Percentiles rank a stretch among this genome's conserved stretches.
phyloP scores from a whole-genome alignment of 2,797 vertebrate genomes.

The Discoglossus pictus region DNA sequence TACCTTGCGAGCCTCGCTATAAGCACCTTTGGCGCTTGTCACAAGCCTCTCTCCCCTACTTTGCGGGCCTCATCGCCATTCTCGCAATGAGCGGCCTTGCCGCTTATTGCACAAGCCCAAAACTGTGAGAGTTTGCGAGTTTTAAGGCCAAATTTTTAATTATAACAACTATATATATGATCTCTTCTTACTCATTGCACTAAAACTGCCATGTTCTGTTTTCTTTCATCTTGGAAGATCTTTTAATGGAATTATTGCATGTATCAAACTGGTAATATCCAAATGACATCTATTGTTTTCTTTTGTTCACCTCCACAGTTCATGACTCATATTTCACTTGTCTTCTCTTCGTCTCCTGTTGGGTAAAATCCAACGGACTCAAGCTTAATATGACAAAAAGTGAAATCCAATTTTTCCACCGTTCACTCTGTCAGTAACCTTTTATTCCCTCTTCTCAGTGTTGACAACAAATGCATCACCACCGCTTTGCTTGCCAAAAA shows the following conservation, averaged over 20 bases:
- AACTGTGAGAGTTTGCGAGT: too few relatives aligned
- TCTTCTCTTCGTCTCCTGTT: conserved; percentile 24
- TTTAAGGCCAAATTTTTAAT: too few relatives aligned
- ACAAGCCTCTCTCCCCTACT: too few relatives aligned
- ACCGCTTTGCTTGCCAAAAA: conserved; percentile 27
- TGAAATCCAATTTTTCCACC: conserved; percentile 51
- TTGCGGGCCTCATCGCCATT: too few relatives aligned
- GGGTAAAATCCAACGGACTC: conserved; percentile 45
- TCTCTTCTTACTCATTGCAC: too few relatives aligned
- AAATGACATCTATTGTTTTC: conserved; percentile 23
- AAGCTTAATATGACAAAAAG: conserved; percentile 47
- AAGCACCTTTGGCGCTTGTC: too few relatives aligned
- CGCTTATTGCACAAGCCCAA: too few relatives aligned
- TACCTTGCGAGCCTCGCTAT: too few relatives aligned
- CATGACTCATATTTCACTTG: conserved; percentile 40
- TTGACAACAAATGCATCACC: conserved; percentile 48
- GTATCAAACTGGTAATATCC: conserved; percentile 19
- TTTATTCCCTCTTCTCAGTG: conserved; percentile 34
- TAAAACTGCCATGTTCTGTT: too few relatives aligned
- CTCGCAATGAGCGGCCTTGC: too few relatives aligned
- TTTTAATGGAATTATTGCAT: background rate
- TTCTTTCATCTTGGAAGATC: background rate
- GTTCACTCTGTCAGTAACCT: conserved; percentile 51
- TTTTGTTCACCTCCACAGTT: conserved; percentile 42
- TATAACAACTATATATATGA: too few relatives aligned